phyloP scores from a whole-genome alignment of 2,113 vertebrate species.

The Ageneiosus marmoratus region DNA sequence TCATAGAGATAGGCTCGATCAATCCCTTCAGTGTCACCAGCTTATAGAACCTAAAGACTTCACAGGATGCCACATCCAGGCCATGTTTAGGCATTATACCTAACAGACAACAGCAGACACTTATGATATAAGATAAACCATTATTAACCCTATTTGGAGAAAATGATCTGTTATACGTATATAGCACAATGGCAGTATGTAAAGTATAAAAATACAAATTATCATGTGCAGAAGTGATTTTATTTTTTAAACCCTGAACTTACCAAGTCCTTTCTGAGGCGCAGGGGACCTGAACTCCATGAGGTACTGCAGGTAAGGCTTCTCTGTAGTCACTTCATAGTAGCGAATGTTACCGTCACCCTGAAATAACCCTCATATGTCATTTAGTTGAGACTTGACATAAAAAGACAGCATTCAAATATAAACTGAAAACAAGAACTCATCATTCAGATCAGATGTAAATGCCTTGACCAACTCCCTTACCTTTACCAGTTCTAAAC shows the following conservation, averaged over 20 bases:
- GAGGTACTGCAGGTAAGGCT: slow-evolving; percentile 92
- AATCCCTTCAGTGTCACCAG: slow-evolving; percentile 92
- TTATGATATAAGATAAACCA: not conserved
- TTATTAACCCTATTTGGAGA: not conserved
- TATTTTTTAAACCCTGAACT: slow-evolving; percentile 51
- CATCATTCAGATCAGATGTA: slow-evolving; percentile 13
- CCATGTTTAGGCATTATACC: slow-evolving; percentile 98
- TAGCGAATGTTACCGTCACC: slow-evolving; percentile 97
- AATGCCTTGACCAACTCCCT: not conserved
- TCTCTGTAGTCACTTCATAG: slow-evolving; percentile 90
- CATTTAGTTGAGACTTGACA: slow-evolving; percentile 14
- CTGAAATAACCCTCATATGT: slow-evolving; percentile 66
- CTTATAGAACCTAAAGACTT: slow-evolving; percentile 97
- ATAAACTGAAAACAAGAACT: not conserved
- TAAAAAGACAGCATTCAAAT: not conserved
- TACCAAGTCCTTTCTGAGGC: slow-evolving; percentile 94
- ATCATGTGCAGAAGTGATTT: not conserved
- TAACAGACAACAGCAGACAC: slow-evolving; percentile 57
- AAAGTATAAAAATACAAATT: not conserved
- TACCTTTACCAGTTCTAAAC: slow-evolving; percentile 1
- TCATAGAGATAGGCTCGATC: slow-evolving; percentile 98
- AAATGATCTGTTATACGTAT: not conserved
- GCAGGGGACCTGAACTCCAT: slow-evolving; percentile 95
- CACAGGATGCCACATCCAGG: slow-evolving; percentile 89
- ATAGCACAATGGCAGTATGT: not conserved